A percentile compares a stretch with the other conserved stretches of the same genome.
These are phyloP conservation scores for Eubucco bourcierii DNA, from an alignment of 2,113 vertebrate genomes.

Conservation along the genomic window DNA sequence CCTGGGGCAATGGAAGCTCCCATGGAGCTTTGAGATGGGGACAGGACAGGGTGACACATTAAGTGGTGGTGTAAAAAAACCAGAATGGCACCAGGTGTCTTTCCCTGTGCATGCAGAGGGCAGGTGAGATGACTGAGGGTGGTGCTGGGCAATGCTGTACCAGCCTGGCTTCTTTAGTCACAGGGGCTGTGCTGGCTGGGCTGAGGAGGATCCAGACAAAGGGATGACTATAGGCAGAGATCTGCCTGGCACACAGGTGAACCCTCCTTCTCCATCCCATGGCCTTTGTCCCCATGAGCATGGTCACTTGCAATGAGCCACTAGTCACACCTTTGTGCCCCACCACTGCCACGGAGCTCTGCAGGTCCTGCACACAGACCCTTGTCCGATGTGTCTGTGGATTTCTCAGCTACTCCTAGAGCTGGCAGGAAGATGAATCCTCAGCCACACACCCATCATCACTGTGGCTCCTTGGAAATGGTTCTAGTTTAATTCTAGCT, in stretches of 20 bases:
- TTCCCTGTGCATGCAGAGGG: accelerated
- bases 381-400: background rate
- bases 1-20: background rate
- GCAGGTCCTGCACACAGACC: accelerated
- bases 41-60: accelerated
- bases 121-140: background rate
- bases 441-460: slow-evolving; percentile 21
- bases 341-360: accelerated
- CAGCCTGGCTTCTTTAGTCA: accelerated
- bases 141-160: accelerated
- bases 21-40: background rate
- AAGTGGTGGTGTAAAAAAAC: background rate
- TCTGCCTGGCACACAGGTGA: accelerated
- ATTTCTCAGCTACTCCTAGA: slow-evolving; percentile 22
- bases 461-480: slow-evolving; percentile 1
- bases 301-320: accelerated
- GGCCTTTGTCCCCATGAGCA: background rate
- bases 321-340: background rate
- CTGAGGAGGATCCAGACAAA: background rate
- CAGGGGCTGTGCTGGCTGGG: background rate
- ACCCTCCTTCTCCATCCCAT: background rate
- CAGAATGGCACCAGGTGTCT: background rate
- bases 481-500: background rate
- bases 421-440: slow-evolving; percentile 44
- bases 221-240: background rate